These are phyloP conservation scores for Micromys minutus DNA, from an alignment of 2,113 vertebrate genomes.

Conservation along the genomic window DNA sequence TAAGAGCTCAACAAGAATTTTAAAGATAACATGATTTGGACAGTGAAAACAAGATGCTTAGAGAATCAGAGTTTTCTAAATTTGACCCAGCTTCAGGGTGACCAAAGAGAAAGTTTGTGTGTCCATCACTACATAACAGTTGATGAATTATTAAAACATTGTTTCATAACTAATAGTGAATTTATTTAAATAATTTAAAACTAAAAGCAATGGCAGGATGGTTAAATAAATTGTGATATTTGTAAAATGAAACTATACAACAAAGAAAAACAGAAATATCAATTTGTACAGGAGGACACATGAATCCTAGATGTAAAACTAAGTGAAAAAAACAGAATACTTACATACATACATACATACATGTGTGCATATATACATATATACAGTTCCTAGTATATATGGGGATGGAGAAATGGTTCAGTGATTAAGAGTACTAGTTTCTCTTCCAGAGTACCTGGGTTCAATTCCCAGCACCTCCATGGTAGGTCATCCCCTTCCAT, in stretches of 20 bases:
- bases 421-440: neutral
- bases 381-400: neutral
- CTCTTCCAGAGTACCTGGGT: neutral
- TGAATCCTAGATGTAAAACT: neutral
- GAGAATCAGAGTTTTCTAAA: neutral
- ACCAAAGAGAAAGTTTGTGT: neutral
- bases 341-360: no score
- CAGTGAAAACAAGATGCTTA: neutral
- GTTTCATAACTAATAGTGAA: neutral
- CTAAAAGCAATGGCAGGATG: neutral
- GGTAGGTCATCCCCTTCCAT: neutral
- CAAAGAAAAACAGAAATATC: neutral
- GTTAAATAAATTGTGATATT: neutral
- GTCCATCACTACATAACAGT: neutral
- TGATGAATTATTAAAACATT: slow-evolving; percentile 22
- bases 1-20: neutral
- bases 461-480: neutral
- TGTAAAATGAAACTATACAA: neutral
- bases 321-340: neutral
- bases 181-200: slow-evolving; percentile 13
- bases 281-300: neutral
- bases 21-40: neutral
- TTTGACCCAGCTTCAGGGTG: neutral
- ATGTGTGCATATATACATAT: no score
- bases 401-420: neutral